Base-by-base conservation (phyloP, 2,888 invertebrate genomes). In the Tachystola acroxantha region DNA sequence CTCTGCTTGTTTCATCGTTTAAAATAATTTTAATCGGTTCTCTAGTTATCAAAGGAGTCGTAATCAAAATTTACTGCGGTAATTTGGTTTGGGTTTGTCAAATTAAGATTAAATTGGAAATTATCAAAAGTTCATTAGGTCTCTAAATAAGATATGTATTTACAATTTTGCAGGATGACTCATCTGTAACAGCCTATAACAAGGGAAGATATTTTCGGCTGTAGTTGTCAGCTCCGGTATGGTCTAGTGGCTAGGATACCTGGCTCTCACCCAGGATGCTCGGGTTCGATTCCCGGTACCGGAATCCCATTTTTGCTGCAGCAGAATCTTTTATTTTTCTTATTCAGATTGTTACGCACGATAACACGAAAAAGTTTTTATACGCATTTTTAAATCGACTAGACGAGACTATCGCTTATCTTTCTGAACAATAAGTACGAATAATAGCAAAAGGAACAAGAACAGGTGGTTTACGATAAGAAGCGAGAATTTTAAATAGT, bases 161-260 rank as follows among this genome's bases (percentile, higher is more conserved):
- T n/a, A n/a, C n/a, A n/a, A n/a, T n/a, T n/a, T n/a, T n/a, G n/a
- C n/a, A n/a, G n/a, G n/a, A n/a, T n/a, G n/a, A n/a, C n/a, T n/a
- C n/a, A n/a, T n/a, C n/a, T n/a, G n/a, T n/a, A n/a, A 6, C 20
- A 20, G 9, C 20, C 20, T 1, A 7, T 20, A 7, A 7, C 19
- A 19, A 19, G 4, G 6, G 20, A 1, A 20, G 10, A 3, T 11
- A 5, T 27, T 29, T 36, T 36, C 26, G 5, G n/a, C 19, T 9
- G 6, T 7, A 6, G 3, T 5, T 11, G 4, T 5, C 10, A 25
- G 31, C 33, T 88, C 88, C 88, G 86, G 80, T 89, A 89, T 88
- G 87, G 88, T 88, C 88, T 89, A 88, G 88, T 88, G 88, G 88
- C 82, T 88, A 88, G 88, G 88, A 88, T 88, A 88, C 81, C 88